Evolutionary conservation across 2,888 invertebrate species (phyloP).

Genomic region (Stegophylla sp.): DNA sequence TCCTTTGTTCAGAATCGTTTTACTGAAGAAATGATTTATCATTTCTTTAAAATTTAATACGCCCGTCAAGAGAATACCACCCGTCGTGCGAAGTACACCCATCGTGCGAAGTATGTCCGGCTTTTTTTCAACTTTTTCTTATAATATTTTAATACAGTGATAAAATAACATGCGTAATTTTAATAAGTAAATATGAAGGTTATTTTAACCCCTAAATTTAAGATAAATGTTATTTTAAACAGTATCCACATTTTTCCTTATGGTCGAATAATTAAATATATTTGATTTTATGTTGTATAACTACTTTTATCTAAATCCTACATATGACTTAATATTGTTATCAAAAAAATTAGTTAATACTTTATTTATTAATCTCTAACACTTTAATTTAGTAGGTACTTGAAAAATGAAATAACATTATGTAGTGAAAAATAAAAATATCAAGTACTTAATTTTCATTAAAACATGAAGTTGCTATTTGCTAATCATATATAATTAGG

Average conservation of each 20-base stretch:
- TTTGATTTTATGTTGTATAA: slow-evolving; percentile 4
- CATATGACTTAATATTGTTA: not conserved
- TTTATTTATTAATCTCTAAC: slow-evolving; percentile 22
- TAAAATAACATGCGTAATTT: no score
- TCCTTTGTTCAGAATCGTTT: no score
- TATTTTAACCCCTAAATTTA: not conserved
- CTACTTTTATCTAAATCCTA: slow-evolving; percentile 36
- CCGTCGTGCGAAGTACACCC: no score
- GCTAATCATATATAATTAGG: not conserved
- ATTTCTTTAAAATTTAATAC: no score
- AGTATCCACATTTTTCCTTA: not conserved
- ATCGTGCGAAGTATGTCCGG: no score
- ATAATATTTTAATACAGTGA: no score
- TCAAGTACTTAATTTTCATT: not conserved
- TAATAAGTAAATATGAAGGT: not conserved
- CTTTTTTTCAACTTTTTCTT: no score
- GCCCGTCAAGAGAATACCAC: no score
- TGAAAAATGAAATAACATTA: slow-evolving; percentile 12
- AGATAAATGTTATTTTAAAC: not conserved
- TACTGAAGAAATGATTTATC: no score
- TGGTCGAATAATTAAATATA: not conserved
- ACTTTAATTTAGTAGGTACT: not conserved
- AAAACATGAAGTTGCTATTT: not conserved
- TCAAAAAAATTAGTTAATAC: slow-evolving; percentile 16
- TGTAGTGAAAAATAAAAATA: not conserved